A percentile compares a stretch with the other conserved stretches of the same genome.
Conservation (phyloP, 2,113 vertebrate genomes). For the Neodon shergylaensis region DNA sequence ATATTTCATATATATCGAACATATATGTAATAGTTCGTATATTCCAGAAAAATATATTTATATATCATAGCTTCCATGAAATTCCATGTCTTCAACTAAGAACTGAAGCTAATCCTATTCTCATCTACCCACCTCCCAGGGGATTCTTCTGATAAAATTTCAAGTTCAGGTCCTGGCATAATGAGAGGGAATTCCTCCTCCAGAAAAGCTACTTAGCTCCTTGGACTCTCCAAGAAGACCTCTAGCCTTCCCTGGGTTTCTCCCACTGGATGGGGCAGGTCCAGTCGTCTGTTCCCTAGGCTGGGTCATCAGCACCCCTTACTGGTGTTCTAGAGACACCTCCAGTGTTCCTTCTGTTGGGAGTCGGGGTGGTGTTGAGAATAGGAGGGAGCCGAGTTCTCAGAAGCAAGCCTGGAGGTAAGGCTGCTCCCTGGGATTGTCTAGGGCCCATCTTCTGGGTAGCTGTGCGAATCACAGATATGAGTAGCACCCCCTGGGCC, state of each 20-base stretch:
- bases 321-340: background rate
- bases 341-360: background rate
- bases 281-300: background rate
- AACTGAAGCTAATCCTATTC: background rate
- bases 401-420: background rate
- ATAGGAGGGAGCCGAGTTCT: accelerated
- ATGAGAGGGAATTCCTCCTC: background rate
- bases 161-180: background rate
- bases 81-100: background rate
- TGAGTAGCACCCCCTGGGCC: background rate
- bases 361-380: background rate
- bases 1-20: background rate
- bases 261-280: background rate
- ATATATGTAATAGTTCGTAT: background rate
- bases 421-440: background rate
- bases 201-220: background rate
- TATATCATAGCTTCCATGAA: background rate
- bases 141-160: background rate
- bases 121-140: background rate
- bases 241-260: no score
- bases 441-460: background rate
- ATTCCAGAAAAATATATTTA: background rate
- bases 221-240: background rate
- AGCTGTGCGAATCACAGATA: background rate
- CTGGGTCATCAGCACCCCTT: background rate